A percentile compares a stretch with the other conserved stretches of the same genome.
phyloP scores from a whole-genome alignment of 2,113 vertebrate genomes.

The Onychorhynchus coronatus region DNA sequence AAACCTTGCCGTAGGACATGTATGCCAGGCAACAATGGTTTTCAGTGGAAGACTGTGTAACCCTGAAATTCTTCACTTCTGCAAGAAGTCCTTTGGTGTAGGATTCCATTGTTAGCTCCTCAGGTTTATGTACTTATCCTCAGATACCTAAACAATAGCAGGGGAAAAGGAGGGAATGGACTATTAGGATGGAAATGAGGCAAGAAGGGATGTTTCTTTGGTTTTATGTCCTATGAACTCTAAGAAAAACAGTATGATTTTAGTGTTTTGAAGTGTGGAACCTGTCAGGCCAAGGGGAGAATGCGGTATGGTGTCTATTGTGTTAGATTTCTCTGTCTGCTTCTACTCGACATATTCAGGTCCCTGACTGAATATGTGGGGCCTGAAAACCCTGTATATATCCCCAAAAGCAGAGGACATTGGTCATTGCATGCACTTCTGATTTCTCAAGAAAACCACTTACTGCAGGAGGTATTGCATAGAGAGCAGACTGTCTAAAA shows the following conservation, averaged over 20 bases:
- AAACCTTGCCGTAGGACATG: slow-evolving; percentile 59
- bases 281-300: neutral
- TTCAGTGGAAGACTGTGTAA: slow-evolving; percentile 45
- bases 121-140: neutral
- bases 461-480: neutral
- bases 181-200: neutral
- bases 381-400: neutral
- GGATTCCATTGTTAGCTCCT: neutral
- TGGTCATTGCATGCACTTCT: neutral
- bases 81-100: neutral
- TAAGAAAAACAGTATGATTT: neutral
- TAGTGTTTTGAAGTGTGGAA: neutral
- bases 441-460: neutral
- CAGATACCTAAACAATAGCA: neutral
- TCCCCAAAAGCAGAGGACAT: neutral
- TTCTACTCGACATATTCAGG: neutral
- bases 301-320: neutral
- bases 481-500: neutral
- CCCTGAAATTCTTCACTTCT: slow-evolving; percentile 53
- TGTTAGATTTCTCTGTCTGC: neutral
- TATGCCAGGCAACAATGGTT: slow-evolving; percentile 67
- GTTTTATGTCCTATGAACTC: neutral
- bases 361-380: neutral
- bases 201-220: neutral
- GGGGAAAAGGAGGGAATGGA: neutral